phyloP scores from a whole-genome alignment of 2,113 vertebrate species.

The Irena cyanogastra region DNA sequence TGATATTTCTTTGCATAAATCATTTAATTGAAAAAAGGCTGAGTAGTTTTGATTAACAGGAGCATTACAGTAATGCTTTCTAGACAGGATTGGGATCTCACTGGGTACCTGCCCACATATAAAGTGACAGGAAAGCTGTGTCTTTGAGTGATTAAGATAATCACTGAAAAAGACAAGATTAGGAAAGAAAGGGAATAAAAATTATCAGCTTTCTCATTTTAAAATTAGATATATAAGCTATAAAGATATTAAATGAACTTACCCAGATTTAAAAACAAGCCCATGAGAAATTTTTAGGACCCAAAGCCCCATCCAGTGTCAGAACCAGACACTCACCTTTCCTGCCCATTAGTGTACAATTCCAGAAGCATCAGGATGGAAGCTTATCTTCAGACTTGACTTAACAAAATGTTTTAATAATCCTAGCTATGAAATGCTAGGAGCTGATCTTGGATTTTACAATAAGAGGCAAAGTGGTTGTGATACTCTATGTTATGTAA shows the following conservation, averaged over 20 bases:
- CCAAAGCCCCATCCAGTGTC: not conserved
- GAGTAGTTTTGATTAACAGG: not conserved
- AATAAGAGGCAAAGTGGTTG: conserved; percentile 21
- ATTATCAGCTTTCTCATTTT: not conserved
- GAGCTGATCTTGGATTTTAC: conserved; percentile 34
- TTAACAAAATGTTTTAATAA: conserved; percentile 58
- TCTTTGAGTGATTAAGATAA: conserved; percentile 11
- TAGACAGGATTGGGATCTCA: not conserved
- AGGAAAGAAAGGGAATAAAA: not conserved
- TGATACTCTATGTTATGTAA: conserved; percentile 33
- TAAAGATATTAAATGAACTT: not conserved
- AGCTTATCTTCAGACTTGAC: conserved; percentile 39
- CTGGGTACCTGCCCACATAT: not conserved
- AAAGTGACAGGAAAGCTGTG: not conserved
- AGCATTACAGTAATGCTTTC: not conserved
- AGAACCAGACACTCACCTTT: not conserved
- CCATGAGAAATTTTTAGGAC: not conserved
- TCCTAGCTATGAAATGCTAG: conserved; percentile 27
- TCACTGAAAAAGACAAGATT: not conserved
- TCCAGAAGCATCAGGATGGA: conserved; percentile 1
- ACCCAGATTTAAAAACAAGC: not conserved
- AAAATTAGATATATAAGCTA: not conserved
- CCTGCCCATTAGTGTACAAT: not conserved
- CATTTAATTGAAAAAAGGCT: not conserved
- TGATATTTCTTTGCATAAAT: not conserved